phyloP scores from a whole-genome alignment of 2,888 invertebrate species.

The Athrips mouffetella region DNA sequence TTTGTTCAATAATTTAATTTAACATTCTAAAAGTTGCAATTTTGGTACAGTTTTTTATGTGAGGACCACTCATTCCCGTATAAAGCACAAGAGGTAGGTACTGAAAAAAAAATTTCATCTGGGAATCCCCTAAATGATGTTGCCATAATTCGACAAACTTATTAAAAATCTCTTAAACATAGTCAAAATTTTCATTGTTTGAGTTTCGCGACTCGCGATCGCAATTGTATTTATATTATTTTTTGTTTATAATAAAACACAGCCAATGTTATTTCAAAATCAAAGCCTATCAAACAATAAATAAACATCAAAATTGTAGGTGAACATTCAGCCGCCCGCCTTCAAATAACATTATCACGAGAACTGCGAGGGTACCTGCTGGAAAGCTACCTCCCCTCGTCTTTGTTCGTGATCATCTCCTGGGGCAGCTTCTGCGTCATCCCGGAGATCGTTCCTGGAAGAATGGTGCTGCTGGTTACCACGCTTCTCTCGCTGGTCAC shows the following conservation, averaged over 20 bases:
- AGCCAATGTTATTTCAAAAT: conserved; percentile 14
- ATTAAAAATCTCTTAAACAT: too few relatives aligned
- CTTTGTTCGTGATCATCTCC: conserved; percentile 81
- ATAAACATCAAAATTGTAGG: conserved; percentile 47
- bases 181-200: too few relatives aligned
- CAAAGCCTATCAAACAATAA: background rate
- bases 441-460: conserved; percentile 81
- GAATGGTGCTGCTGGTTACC: conserved; percentile 81
- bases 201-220: too few relatives aligned
- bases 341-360: conserved; percentile 79
- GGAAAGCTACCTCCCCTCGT: conserved; percentile 81
- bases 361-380: conserved; percentile 80
- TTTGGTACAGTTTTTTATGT: too few relatives aligned
- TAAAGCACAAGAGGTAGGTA: too few relatives aligned
- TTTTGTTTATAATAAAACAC: background rate
- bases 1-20: too few relatives aligned
- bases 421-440: conserved; percentile 83
- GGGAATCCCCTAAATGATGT: too few relatives aligned
- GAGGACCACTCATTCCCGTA: too few relatives aligned
- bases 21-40: too few relatives aligned
- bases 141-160: too few relatives aligned
- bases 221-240: too few relatives aligned
- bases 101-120: too few relatives aligned
- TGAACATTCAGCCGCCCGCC: conserved; percentile 79
- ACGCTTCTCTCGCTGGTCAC: conserved; percentile 81